A percentile compares a stretch with the other conserved stretches of the same genome.
phyloP scores from a whole-genome alignment of 2,888 invertebrate species.

The Neoscelio sp. region DNA sequence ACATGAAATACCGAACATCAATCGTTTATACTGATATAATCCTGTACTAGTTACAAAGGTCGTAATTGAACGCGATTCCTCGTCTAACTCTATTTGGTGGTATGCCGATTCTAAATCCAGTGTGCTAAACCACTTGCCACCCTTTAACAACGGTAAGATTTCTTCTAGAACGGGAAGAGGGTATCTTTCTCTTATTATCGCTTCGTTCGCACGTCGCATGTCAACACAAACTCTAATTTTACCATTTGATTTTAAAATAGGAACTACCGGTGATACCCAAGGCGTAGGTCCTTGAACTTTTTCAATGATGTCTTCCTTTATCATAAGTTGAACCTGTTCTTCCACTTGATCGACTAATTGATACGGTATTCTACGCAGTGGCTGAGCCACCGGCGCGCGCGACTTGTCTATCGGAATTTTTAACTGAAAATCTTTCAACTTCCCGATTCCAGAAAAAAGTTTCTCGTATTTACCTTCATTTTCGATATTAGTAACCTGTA shows the following conservation, averaged over 20 bases:
- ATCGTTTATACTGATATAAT: conserved; percentile 18
- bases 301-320: conserved; percentile 71
- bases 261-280: conserved; percentile 74
- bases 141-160: not conserved
- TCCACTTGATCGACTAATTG: conserved; percentile 62
- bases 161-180: conserved; percentile 42
- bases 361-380: conserved; percentile 41
- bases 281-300: conserved; percentile 69
- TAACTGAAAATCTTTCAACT: no score
- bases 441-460: conserved; percentile 49
- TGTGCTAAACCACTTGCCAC: not conserved
- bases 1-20: conserved; percentile 27
- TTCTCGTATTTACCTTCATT: conserved; percentile 10
- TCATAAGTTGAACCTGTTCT: conserved; percentile 64
- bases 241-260: conserved; percentile 70
- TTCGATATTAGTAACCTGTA: no score
- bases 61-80: conserved; percentile 22
- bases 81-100: conserved; percentile 28
- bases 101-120: conserved; percentile 5
- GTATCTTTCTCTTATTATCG: conserved; percentile 61
- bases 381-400: no score
- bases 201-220: conserved; percentile 68
- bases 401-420: conserved; percentile 70
- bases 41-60: conserved; percentile 26
- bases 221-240: conserved; percentile 64